phyloP scores from a whole-genome alignment of 92 coral and sea anemone genomes.

The Parazoanthus swiftii region DNA sequence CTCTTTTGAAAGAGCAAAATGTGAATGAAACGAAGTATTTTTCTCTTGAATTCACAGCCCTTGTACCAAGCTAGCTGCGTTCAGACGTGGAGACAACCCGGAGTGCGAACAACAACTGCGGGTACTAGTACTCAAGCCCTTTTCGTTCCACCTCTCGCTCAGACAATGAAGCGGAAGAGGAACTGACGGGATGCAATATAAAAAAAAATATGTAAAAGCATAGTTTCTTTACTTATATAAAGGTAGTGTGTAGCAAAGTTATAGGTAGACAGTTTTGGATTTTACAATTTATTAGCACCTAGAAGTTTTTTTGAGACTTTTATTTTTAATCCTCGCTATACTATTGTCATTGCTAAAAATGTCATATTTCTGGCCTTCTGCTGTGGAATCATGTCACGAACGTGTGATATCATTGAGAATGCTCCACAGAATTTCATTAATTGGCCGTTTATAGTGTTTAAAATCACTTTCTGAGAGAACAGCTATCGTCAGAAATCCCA shows the following conservation, averaged over 20 bases:
- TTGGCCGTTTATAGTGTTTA: too few species aligned
- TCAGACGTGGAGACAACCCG: neutral
- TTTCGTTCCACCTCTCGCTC: neutral
- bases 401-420: neutral
- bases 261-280: neutral
- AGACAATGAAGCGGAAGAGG: too few species aligned
- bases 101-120: neutral
- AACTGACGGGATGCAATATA: too few species aligned
- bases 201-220: too few species aligned
- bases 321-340: neutral
- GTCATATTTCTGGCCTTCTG: neutral
- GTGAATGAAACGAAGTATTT: neutral
- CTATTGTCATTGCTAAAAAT: neutral
- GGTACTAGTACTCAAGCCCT: conserved; percentile 19
- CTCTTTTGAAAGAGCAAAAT: neutral
- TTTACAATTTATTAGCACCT: too few species aligned
- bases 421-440: too few species aligned
- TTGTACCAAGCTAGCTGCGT: neutral
- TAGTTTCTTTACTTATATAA: too few species aligned
- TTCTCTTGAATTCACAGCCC: neutral
- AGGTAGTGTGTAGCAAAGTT: too few species aligned
- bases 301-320: too few species aligned
- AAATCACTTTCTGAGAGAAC: too few species aligned
- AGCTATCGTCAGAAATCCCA: too few species aligned
- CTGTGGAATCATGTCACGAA: neutral